Evolutionary conservation across 2,888 invertebrate species (phyloP).

Genomic region (Acleris emargana): DNA sequence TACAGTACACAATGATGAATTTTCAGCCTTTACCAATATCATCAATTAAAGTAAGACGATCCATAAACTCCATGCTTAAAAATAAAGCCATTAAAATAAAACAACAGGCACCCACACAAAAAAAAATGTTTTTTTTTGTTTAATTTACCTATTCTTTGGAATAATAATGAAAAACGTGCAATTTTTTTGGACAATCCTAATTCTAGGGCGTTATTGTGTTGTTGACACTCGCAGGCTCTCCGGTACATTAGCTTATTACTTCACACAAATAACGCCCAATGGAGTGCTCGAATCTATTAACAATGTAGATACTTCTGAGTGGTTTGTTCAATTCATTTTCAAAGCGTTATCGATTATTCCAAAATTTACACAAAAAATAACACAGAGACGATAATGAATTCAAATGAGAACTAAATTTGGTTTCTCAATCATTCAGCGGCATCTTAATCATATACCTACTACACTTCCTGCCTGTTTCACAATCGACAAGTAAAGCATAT

Average conservation of each 20-base stretch:
- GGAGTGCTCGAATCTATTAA: constrained; percentile 15
- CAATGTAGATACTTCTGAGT: constrained; percentile 17
- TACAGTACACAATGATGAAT: no score
- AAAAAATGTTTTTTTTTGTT: no score
- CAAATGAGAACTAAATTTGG: neutral
- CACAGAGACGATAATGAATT: neutral
- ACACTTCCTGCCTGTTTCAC: no score
- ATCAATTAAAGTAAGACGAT: no score
- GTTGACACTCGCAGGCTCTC: constrained; percentile 4
- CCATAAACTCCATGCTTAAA: no score
- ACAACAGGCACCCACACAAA: no score
- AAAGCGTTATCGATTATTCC: constrained; percentile 4
- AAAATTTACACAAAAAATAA: neutral
- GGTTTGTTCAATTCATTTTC: constrained; percentile 3
- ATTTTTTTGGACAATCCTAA: constrained; percentile 2
- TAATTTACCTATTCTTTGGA: no score
- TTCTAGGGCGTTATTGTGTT: constrained; percentile 10
- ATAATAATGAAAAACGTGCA: no score
- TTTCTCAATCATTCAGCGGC: neutral
- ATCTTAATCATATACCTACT: neutral
- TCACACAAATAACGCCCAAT: constrained; percentile 7
- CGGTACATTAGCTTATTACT: constrained; percentile 35
- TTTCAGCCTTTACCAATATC: no score
- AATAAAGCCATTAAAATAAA: no score
- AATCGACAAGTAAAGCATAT: no score